Percentiles rank a stretch among this genome's conserved stretches.
Conservation (phyloP, 1,140 invertebrate genomes). For the Monochamus saltuarius region DNA sequence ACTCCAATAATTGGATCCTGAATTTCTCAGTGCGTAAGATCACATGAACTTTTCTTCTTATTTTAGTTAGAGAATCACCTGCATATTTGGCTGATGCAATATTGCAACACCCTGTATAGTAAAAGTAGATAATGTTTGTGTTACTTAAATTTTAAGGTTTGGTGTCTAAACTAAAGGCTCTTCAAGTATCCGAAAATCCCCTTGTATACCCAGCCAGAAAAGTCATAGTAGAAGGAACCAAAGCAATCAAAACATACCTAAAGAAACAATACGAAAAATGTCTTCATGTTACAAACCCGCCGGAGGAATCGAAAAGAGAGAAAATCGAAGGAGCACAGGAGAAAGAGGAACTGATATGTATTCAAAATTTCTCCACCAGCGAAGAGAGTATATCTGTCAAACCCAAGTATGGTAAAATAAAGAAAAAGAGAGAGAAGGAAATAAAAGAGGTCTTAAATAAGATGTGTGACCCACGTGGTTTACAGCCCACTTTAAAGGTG, state of each 20-base stretch:
- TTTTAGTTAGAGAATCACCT: no score
- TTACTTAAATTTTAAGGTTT: constrained; percentile 32
- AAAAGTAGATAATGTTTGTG: not conserved
- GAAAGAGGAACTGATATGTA: constrained; percentile 6
- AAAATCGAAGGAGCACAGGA: constrained; percentile 7
- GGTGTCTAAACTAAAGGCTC: constrained; percentile 42
- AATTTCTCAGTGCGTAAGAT: no score
- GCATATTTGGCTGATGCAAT: no score
- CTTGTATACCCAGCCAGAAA: constrained; percentile 39
- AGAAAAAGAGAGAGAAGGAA: not conserved
- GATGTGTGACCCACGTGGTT: not conserved
- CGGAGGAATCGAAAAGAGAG: constrained; percentile 10
- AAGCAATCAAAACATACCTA: constrained; percentile 38
- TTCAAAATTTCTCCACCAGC: not conserved
- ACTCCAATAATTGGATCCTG: no score
- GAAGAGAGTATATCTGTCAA: not conserved
- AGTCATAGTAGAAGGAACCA: constrained; percentile 38
- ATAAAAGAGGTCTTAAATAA: constrained; percentile 1
- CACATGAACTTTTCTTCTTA: no score
- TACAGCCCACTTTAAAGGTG: constrained; percentile 16
- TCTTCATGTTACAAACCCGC: not conserved
- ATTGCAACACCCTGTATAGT: not conserved
- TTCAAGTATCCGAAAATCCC: constrained; percentile 48
- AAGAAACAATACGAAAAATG: constrained; percentile 32
- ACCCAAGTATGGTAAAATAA: constrained; percentile 5